phyloP scores from a whole-genome alignment of 2,888 invertebrate species.

The Brenthis daphne region DNA sequence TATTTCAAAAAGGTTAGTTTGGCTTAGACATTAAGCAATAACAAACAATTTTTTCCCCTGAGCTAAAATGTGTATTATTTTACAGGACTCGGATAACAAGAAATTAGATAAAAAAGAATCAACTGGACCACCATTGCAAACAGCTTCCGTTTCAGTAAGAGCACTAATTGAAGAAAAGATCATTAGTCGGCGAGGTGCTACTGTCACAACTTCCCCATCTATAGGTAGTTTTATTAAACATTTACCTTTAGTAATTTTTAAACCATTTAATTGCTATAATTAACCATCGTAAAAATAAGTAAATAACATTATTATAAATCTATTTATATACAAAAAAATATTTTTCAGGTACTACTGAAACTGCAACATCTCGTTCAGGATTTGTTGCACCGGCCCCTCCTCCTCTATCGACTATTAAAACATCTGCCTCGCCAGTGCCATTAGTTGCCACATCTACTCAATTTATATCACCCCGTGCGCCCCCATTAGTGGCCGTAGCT shows the following conservation, averaged over 20 bases:
- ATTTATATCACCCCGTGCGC: constrained; percentile 73
- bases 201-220: constrained; percentile 55
- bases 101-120: constrained; percentile 93
- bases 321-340: no score
- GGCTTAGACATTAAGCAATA: not conserved
- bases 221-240: constrained; percentile 38
- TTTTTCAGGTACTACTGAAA: constrained; percentile 58
- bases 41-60: constrained; percentile 5
- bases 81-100: constrained; percentile 91
- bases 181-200: constrained; percentile 90
- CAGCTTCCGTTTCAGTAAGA: constrained; percentile 94
- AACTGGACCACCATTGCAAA: constrained; percentile 92
- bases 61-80: constrained; percentile 26
- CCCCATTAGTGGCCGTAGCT: constrained; percentile 65
- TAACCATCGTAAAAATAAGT: not conserved
- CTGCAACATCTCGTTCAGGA: constrained; percentile 58
- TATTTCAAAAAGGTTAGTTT: constrained; percentile 93
- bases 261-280: not conserved
- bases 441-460: constrained; percentile 75
- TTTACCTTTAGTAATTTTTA: not conserved
- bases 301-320: not conserved
- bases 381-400: constrained; percentile 75
- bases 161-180: constrained; percentile 96
- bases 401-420: constrained; percentile 66
- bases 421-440: constrained; percentile 65